Evolutionary conservation across 2,888 invertebrate species (phyloP), one percentile per base, ranked within the genome.

Genomic region (Drosophila prostipennis): DNA sequence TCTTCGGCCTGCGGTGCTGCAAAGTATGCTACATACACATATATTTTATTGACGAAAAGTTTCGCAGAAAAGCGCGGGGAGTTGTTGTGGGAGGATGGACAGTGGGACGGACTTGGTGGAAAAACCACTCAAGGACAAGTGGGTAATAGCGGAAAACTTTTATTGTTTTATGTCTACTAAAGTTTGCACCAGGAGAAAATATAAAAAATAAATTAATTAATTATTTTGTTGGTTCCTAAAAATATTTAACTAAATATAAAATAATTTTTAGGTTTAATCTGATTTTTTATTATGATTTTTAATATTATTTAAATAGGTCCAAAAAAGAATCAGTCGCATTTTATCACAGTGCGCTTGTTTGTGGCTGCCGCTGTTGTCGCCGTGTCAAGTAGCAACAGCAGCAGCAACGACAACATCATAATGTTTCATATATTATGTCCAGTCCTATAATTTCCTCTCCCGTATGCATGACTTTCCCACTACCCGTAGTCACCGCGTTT

Each of bases 71-170:
- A 55, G 52, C 42, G 77, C 45, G 51, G 26, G 32, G 34, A 3
- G 11, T 1, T 11, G 42, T 32, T 37, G 43, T 16, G 49, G 26
- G 1, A 13, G 29, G 32, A 2, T 43, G 26, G 37, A n/a, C 42
- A 34, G 49, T 72, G 42, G 53, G 19, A 23, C 42, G 60, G 74
- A 86, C 72, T 83, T 3, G 68, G 74, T 88, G 84, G 81, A 87
- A 84, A 80, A 84, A 78, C 77, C 80, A 87, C 89, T 84, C 89
- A 89, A 89, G 84, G 89, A 87, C 89, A 84, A 84, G 87, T 87
- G 78, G 84, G 77, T 84, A 89, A 88, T 86, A 88, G 84, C 87
- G 87, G 80, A 87, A 88, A 87, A 86, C 84, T 84, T 88, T 87
- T 84, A 87, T 87, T 88, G 84, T 84, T 84, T 88, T 78, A 88